Evolutionary conservation across 2,888 invertebrate species (phyloP), one percentile per base, ranked within the genome.

Genomic region (Epinotia nisella): DNA sequence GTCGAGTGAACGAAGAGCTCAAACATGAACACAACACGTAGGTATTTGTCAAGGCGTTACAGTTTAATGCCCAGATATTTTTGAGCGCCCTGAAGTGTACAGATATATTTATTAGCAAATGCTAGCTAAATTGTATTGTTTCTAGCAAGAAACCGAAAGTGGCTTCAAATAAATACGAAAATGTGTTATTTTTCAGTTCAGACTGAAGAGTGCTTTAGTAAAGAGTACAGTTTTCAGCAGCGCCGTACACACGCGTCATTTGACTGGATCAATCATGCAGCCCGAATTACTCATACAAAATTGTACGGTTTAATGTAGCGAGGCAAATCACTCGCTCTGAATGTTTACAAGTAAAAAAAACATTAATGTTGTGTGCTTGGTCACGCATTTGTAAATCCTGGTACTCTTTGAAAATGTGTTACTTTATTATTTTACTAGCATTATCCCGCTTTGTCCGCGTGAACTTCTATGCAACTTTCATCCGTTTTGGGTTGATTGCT

Each of bases 261-360:
- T 82, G 82, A 79, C 79, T 71, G 80, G 81, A 87, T 87, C 87
- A 86, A 86, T 87, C 85, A 84, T 80, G 81, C 78, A 78, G 76
- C 70, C 73, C 79, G 80, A 81, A 81, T 82, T 82, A 80, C 80
- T 82, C 81, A 76, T 78, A 79, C 80, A 77, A 80, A 81, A 80
- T 82, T 83, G 81, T 79, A 79, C 75, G 76, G 82, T 79, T 81
- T 79, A 87, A 87, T 85, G 85, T 80, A 80, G 78, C 82, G 82
- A 78, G 78, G 80, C 81, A 79, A 82, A 83, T 79, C 80, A 76
- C 78, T 81, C 80, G 75, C 76, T 80, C 78, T 79, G 76, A 75
- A 71, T 69, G 61, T 62, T 41, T 76, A 71, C 73, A 73, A 67
- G 75, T 58, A 64, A 73, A 65, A 64, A 73, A 65, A 73, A 73